Evolutionary conservation across 2,888 invertebrate species (phyloP).

Genomic region (Torymus aiolomorphi): DNA sequence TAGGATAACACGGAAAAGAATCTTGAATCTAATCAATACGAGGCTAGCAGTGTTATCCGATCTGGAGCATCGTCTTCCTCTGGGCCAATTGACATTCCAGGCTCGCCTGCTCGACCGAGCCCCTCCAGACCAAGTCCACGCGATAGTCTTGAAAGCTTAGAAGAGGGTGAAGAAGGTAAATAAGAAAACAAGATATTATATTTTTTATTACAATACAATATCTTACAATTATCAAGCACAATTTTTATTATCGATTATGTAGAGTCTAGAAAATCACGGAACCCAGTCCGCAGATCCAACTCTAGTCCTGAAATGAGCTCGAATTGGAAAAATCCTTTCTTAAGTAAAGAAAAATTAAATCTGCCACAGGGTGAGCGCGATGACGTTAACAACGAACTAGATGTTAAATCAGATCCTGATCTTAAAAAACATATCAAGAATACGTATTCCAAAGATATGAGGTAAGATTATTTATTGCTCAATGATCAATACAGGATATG

Average conservation of each 20-base stretch:
- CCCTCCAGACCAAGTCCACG: conserved; percentile 78
- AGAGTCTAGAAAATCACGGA: conserved; percentile 80
- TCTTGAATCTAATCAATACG: conserved; percentile 65
- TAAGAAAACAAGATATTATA: background rate
- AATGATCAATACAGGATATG: no score
- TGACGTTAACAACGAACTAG: conserved; percentile 65
- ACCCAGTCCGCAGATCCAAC: conserved; percentile 91
- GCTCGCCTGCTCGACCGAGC: conserved; percentile 74
- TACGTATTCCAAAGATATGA: conserved; percentile 83
- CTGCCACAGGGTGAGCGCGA: conserved; percentile 67
- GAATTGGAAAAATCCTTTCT: conserved; percentile 86
- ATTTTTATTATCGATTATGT: background rate
- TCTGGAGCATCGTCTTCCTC: conserved; percentile 69
- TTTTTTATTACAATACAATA: conserved; percentile 6
- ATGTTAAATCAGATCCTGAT: conserved; percentile 74
- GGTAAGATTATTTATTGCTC: conserved; percentile 61
- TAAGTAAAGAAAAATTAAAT: conserved; percentile 76
- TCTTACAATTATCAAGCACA: background rate
- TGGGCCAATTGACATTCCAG: conserved; percentile 76
- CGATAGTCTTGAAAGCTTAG: conserved; percentile 78
- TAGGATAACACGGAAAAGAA: conserved; percentile 66
- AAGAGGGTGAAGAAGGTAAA: conserved; percentile 76
- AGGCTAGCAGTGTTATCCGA: conserved; percentile 63
- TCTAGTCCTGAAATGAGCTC: conserved; percentile 95
- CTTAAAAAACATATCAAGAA: conserved; percentile 82